Evolutionary conservation across 1,140 invertebrate genomes (phyloP).

Genomic region (Pogonomyrmex barbatus): DNA sequence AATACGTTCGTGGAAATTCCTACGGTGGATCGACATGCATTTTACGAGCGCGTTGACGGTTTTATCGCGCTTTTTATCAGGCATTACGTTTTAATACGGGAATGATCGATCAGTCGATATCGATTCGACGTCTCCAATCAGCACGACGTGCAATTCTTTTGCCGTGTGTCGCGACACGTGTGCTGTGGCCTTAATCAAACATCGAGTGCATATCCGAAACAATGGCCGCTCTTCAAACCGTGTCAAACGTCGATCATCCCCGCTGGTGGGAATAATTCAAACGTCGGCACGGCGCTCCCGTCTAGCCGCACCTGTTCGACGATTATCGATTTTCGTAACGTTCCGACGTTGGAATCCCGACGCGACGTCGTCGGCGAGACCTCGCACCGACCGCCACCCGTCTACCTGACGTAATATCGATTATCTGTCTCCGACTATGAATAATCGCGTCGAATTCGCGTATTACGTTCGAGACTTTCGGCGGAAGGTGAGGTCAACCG

Average conservation of each 20-base stretch:
- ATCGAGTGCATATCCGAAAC: constrained; percentile 15
- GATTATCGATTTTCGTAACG: constrained; percentile 80
- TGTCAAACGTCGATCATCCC: constrained; percentile 52
- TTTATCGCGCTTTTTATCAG: background rate
- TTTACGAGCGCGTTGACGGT: background rate
- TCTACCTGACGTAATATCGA: constrained; percentile 74
- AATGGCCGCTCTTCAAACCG: constrained; percentile 37
- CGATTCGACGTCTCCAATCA: constrained; percentile 4
- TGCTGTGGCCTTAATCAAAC: constrained; percentile 43
- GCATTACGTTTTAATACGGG: constrained; percentile 18
- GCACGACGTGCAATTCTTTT: constrained; percentile 16
- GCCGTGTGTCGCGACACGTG: constrained; percentile 17
- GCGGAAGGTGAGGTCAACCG: constrained; percentile 68
- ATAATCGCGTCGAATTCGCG: constrained; percentile 78
- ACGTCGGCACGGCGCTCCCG: constrained; percentile 53
- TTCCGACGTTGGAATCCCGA: constrained; percentile 73
- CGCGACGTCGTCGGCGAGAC: constrained; percentile 72
- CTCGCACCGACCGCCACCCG: constrained; percentile 71
- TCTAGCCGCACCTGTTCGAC: constrained; percentile 77
- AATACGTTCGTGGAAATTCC: background rate
- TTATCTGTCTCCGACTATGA: constrained; percentile 77
- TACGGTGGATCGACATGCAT: background rate
- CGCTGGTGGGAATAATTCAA: constrained; percentile 74
- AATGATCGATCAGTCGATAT: constrained; percentile 32
- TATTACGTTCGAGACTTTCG: constrained; percentile 71